A percentile compares a stretch with the other conserved stretches of the same genome.
Conservation (phyloP, 2,113 vertebrate genomes). For the Halcyon malimbica region DNA sequence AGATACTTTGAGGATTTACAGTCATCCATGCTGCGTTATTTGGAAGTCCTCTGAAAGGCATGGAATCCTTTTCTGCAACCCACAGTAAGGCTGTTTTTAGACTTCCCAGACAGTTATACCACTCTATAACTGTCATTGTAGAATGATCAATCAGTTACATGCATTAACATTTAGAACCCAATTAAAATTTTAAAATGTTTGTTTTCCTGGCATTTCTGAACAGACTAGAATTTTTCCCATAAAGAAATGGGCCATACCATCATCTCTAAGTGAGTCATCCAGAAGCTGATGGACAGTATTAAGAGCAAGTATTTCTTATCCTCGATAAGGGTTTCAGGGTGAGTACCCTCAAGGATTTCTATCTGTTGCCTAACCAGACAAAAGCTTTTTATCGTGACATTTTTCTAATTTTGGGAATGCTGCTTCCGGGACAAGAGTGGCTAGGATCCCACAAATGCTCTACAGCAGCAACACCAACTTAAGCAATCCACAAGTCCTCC, state of each 20-base stretch:
- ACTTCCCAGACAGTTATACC: slow-evolving; percentile 19
- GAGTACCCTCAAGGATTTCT: not conserved
- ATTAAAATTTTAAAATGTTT: slow-evolving; percentile 40
- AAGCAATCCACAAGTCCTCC: not conserved
- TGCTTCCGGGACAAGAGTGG: not conserved
- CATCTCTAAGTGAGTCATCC: slow-evolving; percentile 25
- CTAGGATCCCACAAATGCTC: not conserved
- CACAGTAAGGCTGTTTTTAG: not conserved
- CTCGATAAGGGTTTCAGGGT: not conserved
- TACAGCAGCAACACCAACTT: not conserved
- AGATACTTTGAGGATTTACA: slow-evolving; percentile 35
- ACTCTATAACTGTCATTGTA: slow-evolving; percentile 23
- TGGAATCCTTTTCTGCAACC: not conserved
- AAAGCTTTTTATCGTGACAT: not conserved
- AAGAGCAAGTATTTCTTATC: not conserved
- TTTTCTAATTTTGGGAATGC: not conserved
- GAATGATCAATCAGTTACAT: slow-evolving; percentile 2
- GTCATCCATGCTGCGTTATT: not conserved
- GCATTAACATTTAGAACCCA: slow-evolving; percentile 29
- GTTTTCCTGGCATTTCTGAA: slow-evolving; percentile 4
- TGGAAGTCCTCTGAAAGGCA: not conserved
- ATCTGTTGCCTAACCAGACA: not conserved
- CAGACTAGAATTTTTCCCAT: slow-evolving; percentile 34
- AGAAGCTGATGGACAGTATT: not conserved
- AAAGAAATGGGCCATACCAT: not conserved